Base-by-base conservation (phyloP, 1,140 invertebrate species). In the Globodera rostochiensis region DNA sequence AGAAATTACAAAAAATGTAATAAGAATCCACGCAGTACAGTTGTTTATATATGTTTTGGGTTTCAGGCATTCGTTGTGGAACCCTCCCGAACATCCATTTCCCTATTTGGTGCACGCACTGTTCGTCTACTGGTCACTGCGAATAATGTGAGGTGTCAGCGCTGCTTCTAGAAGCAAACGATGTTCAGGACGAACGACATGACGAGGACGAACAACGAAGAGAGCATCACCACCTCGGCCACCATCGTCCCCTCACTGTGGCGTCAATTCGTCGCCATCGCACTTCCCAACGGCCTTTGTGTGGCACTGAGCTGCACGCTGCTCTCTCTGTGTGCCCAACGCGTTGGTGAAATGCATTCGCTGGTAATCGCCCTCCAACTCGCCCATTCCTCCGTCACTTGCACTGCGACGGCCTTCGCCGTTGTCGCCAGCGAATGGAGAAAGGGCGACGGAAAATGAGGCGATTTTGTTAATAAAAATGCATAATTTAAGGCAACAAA, bases 291-390 rank as follows among this genome's bases (percentile, higher is more conserved):
- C 69, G 69, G 36, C 1, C 8, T 71, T 71, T 45, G 25, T 71
- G 36, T 71, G 25, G 69, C 69, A 9, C 11, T 47, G 6, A 36
- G 7, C 25, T 25, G 13, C 9, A 45, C 69, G 36, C 8, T 47
- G 21, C 46, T 71, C 6, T 71, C 69, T 15, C 25, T 71, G 46
- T 9, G 25, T 13, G 46, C 69, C 8, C 25, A 71, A 47, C 25
- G 69, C 25, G 69, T 71, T 71, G 69, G 36, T 21, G 69, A 71
- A 71, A 71, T 71, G 69, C 69, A 71, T 47, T 45, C 69, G 69
- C 69, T 71, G 69, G 69, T 71, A 6, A 71, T 71, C 25, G 69
- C 69, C 6, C 25, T 71, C 36, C 36, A 71, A 47, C n/a, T 71
- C 25, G 46, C 36, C 36, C 69, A 71, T 47, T 71, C 2, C 57